Evolutionary conservation across 2,888 invertebrate genomes (phyloP).

Genomic region (Phaonia tiefii): DNA sequence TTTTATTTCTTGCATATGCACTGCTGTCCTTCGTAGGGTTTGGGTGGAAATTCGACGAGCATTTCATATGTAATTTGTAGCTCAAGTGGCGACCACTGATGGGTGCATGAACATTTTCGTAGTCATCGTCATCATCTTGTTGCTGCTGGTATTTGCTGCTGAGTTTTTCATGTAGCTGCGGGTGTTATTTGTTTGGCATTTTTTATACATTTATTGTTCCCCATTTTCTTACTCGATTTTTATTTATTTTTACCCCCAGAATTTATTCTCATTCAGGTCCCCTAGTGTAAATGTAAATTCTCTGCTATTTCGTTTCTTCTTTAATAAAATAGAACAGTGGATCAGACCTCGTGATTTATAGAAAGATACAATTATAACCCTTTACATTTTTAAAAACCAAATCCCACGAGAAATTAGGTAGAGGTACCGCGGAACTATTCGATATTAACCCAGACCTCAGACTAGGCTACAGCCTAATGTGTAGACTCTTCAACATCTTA

Average conservation of each 20-base stretch:
- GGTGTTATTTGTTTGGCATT: conserved; percentile 16
- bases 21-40: not conserved
- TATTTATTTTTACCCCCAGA: not conserved
- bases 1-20: not conserved
- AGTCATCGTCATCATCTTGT: conserved; percentile 10
- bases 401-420: no score
- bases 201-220: conserved; percentile 30
- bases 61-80: conserved; percentile 48
- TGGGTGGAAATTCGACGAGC: not conserved
- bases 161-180: conserved; percentile 13
- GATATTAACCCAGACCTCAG: no score
- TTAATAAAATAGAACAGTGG: no score
- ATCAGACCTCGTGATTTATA: no score
- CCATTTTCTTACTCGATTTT: conserved; percentile 6
- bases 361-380: no score
- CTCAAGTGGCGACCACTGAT: conserved; percentile 40
- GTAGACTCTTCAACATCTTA: no score
- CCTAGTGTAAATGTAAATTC: no score
- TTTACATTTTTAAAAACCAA: no score
- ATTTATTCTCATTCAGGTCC: no score
- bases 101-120: not conserved
- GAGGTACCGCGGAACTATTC: no score
- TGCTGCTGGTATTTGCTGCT: conserved; percentile 14
- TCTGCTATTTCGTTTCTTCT: no score
- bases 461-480: no score